Conservation (phyloP, 2,888 invertebrate genomes). For the Caenorhabditis afra region DNA sequence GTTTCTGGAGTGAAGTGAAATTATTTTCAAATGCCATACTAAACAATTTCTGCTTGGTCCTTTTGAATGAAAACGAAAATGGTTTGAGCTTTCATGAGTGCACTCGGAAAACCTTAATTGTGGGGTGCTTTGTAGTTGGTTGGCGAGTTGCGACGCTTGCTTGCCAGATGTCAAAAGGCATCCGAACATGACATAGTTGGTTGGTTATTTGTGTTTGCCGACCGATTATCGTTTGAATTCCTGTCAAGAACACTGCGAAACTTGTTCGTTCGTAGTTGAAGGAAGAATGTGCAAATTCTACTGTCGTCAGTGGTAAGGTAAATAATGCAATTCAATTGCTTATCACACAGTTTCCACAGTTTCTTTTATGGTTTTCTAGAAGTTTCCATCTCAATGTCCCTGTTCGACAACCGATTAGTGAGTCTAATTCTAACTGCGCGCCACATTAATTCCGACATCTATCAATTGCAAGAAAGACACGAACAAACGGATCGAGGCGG, state of each 20-base stretch:
- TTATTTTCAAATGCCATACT: not conserved
- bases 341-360: too few species aligned
- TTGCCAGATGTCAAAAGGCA: too few species aligned
- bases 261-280: slow-evolving; percentile 7
- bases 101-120: slow-evolving; percentile 18
- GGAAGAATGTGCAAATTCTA: slow-evolving; percentile 17
- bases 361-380: slow-evolving; percentile 1
- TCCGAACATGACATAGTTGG: too few species aligned
- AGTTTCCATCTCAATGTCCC: not conserved
- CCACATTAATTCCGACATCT: slow-evolving; percentile 21
- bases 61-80: slow-evolving; percentile 11
- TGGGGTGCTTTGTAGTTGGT: slow-evolving; percentile 22
- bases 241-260: slow-evolving; percentile 7
- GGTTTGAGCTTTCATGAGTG: slow-evolving; percentile 15
- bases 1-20: slow-evolving; percentile 9
- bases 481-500: slow-evolving; percentile 12
- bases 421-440: slow-evolving; percentile 27
- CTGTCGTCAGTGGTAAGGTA: not conserved
- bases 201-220: slow-evolving; percentile 21
- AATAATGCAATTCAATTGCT: too few species aligned
- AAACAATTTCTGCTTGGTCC: too few species aligned
- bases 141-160: not conserved
- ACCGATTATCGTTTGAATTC: slow-evolving; percentile 47
- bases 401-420: slow-evolving; percentile 1
- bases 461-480: slow-evolving; percentile 36